Conservation (phyloP, 2,797 vertebrate genomes). For the Muscicapa comitata region DNA sequence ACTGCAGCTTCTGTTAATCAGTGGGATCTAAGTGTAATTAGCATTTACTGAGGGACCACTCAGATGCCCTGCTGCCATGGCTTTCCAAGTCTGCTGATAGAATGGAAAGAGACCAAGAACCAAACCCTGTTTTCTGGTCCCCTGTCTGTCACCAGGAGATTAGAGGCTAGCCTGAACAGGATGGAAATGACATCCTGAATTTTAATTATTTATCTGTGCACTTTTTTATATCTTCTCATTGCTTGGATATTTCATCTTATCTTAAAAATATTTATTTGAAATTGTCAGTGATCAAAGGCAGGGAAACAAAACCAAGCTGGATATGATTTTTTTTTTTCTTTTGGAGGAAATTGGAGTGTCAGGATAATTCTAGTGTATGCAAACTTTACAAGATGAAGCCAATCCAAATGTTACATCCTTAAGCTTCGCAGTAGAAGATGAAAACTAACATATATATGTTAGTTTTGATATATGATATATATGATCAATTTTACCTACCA, state of each 20-base stretch:
- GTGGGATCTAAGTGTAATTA: slow-evolving; percentile 40
- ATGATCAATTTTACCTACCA: neutral
- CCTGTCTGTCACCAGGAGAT: slow-evolving; percentile 25
- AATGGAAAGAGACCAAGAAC: slow-evolving; percentile 55
- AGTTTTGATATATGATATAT: neutral
- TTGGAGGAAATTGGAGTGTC: slow-evolving; percentile 70
- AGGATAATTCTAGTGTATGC: slow-evolving; percentile 73
- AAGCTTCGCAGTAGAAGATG: slow-evolving; percentile 29
- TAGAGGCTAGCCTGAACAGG: slow-evolving; percentile 26
- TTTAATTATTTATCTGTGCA: slow-evolving; percentile 71
- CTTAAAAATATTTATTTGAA: slow-evolving; percentile 78
- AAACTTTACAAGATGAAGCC: slow-evolving; percentile 70
- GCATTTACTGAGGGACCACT: slow-evolving; percentile 5
- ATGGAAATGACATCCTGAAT: slow-evolving; percentile 50
- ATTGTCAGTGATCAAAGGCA: slow-evolving; percentile 75
- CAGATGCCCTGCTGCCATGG: neutral
- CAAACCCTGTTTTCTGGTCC: neutral
- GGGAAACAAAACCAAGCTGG: slow-evolving; percentile 69
- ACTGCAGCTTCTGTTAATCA: slow-evolving; percentile 35
- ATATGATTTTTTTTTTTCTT: slow-evolving; percentile 41
- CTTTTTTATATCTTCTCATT: slow-evolving; percentile 51
- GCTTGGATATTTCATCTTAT: slow-evolving; percentile 70
- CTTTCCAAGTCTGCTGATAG: slow-evolving; percentile 49
- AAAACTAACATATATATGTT: neutral
- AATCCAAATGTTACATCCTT: slow-evolving; percentile 40